phyloP scores from a whole-genome alignment of 2,888 invertebrate species.

The Polydrusus cervinus region DNA sequence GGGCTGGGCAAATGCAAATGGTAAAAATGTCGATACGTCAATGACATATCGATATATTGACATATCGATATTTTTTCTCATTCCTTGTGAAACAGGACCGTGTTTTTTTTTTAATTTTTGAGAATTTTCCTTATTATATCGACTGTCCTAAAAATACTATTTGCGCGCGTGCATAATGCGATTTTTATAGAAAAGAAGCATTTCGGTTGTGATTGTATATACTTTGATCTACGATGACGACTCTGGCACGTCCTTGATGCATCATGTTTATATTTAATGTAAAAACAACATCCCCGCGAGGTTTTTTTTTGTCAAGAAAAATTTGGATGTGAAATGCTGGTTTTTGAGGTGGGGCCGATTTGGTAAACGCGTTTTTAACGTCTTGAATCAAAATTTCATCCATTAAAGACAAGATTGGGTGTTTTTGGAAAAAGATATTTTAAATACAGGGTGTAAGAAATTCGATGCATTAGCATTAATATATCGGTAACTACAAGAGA shows the following conservation, averaged over 20 bases:
- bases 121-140: background rate
- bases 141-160: slow-evolving; percentile 39
- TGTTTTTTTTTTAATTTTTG: background rate
- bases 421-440: too few relatives aligned
- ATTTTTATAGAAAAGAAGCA: slow-evolving; percentile 53
- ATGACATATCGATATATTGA: too few relatives aligned
- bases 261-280: slow-evolving; percentile 62
- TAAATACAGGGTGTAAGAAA: too few relatives aligned
- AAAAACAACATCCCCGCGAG: slow-evolving; percentile 3
- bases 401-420: too few relatives aligned
- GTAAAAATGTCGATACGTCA: too few relatives aligned
- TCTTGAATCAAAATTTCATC: too few relatives aligned
- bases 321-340: background rate
- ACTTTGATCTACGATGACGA: slow-evolving; percentile 70
- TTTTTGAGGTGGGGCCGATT: background rate
- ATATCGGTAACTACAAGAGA: too few relatives aligned
- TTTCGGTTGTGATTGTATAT: slow-evolving; percentile 71
- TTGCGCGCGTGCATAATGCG: slow-evolving; percentile 27
- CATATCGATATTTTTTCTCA: too few relatives aligned
- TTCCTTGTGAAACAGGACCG: background rate
- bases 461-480: too few relatives aligned
- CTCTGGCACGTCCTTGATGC: slow-evolving; percentile 71
- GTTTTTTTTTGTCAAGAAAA: slow-evolving; percentile 19
- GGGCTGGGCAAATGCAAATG: too few relatives aligned
- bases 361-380: background rate